phyloP scores from a whole-genome alignment of 2,888 invertebrate genomes.

The Vanessa cardui region DNA sequence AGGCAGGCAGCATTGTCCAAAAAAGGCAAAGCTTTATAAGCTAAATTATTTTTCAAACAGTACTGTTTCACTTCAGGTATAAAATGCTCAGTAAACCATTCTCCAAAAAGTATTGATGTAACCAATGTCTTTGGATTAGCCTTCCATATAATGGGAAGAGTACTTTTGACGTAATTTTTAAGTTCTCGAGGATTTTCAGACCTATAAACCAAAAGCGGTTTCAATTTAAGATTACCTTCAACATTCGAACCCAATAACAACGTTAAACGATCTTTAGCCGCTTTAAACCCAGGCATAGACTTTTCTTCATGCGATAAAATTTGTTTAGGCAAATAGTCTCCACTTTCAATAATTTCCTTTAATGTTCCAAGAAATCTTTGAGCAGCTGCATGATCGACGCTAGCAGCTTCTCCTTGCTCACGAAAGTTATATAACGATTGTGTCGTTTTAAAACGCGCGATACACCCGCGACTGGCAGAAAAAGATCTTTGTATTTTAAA shows the following conservation, averaged over 20 bases:
- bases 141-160: constrained; percentile 50
- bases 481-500: constrained; percentile 33
- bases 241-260: constrained; percentile 51
- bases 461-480: constrained; percentile 38
- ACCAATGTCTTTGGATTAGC: constrained; percentile 50
- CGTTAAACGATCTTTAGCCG: constrained; percentile 46
- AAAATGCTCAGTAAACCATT: constrained; percentile 42
- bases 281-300: constrained; percentile 35
- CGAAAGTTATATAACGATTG: constrained; percentile 41
- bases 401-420: constrained; percentile 40
- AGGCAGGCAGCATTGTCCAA: constrained; percentile 40
- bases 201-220: constrained; percentile 53
- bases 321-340: constrained; percentile 18
- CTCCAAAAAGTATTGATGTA: constrained; percentile 40
- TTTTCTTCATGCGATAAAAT: constrained; percentile 32
- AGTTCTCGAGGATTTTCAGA: constrained; percentile 52
- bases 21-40: constrained; percentile 36
- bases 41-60: constrained; percentile 39
- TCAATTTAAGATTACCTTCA: constrained; percentile 51
- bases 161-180: constrained; percentile 46
- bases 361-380: constrained; percentile 30
- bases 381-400: constrained; percentile 37
- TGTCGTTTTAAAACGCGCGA: constrained; percentile 32
- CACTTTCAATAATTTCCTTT: constrained; percentile 36
- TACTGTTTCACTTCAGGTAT: constrained; percentile 37